Percentiles rank a stretch among this genome's conserved stretches.
These are phyloP conservation scores for Chymomyza fuscimana DNA, from an alignment of 2,888 invertebrate genomes.

Conservation along the genomic window DNA sequence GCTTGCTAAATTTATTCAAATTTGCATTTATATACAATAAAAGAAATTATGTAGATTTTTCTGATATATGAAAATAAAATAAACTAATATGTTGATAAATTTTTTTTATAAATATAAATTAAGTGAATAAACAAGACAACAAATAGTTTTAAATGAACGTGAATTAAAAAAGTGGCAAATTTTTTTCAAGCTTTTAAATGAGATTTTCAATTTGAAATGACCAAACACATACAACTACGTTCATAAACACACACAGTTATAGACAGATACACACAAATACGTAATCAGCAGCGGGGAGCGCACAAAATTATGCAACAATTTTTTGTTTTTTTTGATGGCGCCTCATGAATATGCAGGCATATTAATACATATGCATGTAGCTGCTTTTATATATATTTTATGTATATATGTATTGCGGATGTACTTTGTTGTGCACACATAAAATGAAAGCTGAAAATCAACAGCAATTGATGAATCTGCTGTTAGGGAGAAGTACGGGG, in stretches of 20 bases:
- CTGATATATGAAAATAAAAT: neutral
- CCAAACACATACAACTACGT: neutral
- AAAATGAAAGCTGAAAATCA: conserved; percentile 24
- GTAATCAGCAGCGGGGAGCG: neutral
- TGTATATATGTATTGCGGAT: conserved; percentile 1
- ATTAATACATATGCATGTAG: neutral
- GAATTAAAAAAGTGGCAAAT: neutral
- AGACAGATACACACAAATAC: neutral
- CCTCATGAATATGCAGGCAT: neutral
- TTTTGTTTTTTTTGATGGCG: neutral
- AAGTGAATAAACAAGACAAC: neutral
- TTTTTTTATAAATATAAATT: neutral
- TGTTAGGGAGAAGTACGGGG: conserved; percentile 23
- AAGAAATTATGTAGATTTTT: neutral
- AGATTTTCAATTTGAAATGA: neutral
- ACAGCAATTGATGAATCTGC: conserved; percentile 35
- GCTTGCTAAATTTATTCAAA: too few species aligned
- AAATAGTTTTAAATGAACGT: neutral
- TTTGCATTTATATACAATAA: neutral
- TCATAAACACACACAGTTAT: neutral
- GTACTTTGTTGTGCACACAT: neutral
- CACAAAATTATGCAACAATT: neutral
- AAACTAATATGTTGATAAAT: neutral
- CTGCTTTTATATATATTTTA: neutral
- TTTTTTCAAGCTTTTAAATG: neutral